These are phyloP conservation scores for Chloromyia formosa DNA, from an alignment of 2,888 invertebrate species.

Conservation along the genomic window DNA sequence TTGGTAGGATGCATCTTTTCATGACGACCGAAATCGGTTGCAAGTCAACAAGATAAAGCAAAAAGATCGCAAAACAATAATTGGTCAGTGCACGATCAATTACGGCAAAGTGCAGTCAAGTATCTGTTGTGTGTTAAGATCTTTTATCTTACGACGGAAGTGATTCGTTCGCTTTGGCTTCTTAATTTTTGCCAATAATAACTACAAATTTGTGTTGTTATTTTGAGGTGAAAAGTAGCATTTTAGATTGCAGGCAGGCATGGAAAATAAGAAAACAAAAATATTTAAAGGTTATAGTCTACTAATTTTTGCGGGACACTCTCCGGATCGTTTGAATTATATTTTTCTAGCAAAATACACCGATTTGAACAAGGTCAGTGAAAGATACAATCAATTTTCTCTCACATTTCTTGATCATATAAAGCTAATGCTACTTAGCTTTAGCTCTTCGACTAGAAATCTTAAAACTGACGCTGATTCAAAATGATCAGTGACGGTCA, in stretches of 20 bases:
- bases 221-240: not conserved
- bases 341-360: no score
- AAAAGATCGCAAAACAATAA: constrained; percentile 13
- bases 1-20: not conserved
- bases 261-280: not conserved
- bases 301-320: constrained; percentile 2
- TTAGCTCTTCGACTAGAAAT: no score
- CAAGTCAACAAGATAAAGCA: not conserved
- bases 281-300: not conserved
- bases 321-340: not conserved
- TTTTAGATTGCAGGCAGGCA: not conserved
- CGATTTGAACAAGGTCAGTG: constrained; percentile 40
- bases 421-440: no score
- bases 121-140: not conserved
- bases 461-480: no score
- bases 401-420: constrained; percentile 38
- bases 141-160: not conserved
- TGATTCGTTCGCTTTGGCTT: not conserved
- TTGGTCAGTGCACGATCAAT: constrained; percentile 30
- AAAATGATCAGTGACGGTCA: no score
- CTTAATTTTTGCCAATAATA: constrained; percentile 4
- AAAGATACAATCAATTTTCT: constrained; percentile 42
- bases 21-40: not conserved
- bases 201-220: constrained; percentile 14
- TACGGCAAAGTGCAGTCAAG: constrained; percentile 18